These are phyloP conservation scores for Clamator glandarius DNA, from an alignment of 2,797 vertebrate genomes.

Conservation along the genomic window DNA sequence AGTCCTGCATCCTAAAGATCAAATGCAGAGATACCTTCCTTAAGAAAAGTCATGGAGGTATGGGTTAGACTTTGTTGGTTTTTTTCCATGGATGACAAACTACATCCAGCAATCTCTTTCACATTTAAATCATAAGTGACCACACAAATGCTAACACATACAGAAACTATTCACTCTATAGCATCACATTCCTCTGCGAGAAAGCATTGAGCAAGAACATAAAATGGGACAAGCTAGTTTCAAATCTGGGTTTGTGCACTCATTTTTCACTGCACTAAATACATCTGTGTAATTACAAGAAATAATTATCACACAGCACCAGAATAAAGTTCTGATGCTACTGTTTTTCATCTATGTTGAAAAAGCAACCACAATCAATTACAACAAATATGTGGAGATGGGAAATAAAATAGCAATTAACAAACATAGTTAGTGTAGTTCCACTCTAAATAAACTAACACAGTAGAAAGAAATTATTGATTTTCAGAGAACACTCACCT, in stretches of 20 bases:
- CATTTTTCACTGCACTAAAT: background rate
- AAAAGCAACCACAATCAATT: background rate
- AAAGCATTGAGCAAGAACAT: background rate
- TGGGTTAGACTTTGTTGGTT: too few relatives aligned
- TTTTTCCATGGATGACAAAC: background rate
- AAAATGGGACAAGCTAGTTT: background rate
- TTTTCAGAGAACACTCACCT: background rate
- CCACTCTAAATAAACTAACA: background rate
- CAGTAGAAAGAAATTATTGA: background rate
- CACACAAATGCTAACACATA: accelerated
- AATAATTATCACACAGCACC: background rate
- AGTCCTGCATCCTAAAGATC: background rate
- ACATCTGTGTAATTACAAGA: background rate
- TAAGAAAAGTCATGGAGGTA: background rate
- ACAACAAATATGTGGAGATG: background rate
- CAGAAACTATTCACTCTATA: background rate
- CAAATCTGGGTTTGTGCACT: background rate
- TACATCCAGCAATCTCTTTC: background rate
- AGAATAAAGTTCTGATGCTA: background rate
- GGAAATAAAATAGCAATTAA: background rate
- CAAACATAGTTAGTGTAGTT: background rate
- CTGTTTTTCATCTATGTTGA: background rate
- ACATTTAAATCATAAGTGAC: background rate
- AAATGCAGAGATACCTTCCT: background rate
- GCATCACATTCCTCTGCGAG: background rate